Evolutionary conservation across 1,140 invertebrate genomes (phyloP).

Genomic region (Apis mellifera): DNA sequence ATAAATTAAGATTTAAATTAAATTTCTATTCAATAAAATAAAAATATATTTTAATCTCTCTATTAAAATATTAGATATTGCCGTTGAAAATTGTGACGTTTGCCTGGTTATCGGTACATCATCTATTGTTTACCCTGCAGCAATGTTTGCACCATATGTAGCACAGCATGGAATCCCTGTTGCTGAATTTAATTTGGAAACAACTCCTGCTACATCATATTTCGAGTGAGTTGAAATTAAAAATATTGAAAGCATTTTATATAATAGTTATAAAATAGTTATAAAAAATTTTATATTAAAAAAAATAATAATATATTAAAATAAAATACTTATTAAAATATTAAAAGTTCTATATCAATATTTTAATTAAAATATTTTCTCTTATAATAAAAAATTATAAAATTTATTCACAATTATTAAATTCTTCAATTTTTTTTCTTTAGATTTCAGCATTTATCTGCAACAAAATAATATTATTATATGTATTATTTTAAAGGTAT

Average conservation of each 20-base stretch:
- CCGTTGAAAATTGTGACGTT: conserved; percentile 88
- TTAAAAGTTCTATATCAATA: not conserved
- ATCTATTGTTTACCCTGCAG: conserved; percentile 95
- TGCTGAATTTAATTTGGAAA: conserved; percentile 94
- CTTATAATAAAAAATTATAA: no score
- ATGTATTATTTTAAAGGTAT: conserved; percentile 82
- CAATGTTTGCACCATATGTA: conserved; percentile 93
- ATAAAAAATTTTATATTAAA: not conserved
- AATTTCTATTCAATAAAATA: not conserved
- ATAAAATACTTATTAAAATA: not conserved
- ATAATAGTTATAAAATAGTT: not conserved
- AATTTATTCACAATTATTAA: no score
- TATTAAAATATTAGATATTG: conserved; percentile 74
- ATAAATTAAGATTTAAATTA: not conserved
- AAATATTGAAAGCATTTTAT: not conserved
- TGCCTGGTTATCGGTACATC: conserved; percentile 94
- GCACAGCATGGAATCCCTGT: conserved; percentile 90
- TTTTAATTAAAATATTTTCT: not conserved
- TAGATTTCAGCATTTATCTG: conserved; percentile 28
- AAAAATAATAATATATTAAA: not conserved
- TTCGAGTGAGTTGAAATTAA: conserved; percentile 84
- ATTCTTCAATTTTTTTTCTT: no score
- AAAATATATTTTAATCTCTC: not conserved
- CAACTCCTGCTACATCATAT: conserved; percentile 86
- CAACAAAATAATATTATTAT: conserved; percentile 43